Evolutionary conservation across 2,888 invertebrate species (phyloP), one percentile per base, ranked within the genome.

Genomic region (Drosophila sordidula): DNA sequence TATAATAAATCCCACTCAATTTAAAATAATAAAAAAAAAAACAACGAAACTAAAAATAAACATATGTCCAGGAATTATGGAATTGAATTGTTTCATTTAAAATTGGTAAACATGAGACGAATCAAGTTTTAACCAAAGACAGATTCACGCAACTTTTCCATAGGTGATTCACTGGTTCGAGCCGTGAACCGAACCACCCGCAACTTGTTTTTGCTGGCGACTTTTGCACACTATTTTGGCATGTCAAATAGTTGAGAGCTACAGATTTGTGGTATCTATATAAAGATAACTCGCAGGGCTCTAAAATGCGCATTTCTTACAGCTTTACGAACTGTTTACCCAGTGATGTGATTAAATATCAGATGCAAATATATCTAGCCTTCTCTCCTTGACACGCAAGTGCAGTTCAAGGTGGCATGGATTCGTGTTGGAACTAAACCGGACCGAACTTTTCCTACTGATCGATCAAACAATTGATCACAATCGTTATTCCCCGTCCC

Each of bases 361-460:
- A 45, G 11, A 14, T 8, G 34, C 14, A 16, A 3, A 36, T 18
- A 25, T 47, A 38, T 42, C 39, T 69, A 29, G 34, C 36, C 34
- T 50, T 11, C 14, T 25, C 11, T 22, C 4, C 25, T 29, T 25
- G 16, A 49, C 14, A 16, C 6, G 77, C 52, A 78, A 80, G 78
- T 78, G 73, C 81, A 78, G 55, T 41, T 61, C 66, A 78, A 81
- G 82, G 75, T 76, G 32, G 32, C 45, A 34, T 8, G 2, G 39
- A 26, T 26, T 26, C 6, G 6, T 6, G 26, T 6, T 26, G 26
- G 26, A 29, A 29, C 26, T 8, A 29, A 8, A 2, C 26, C 8
- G 26, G 8, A 29, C 8, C 26, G 26, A 29, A 29, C 22, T 22
- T 22, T 8, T 8, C 6, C 26, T 18, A 8, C 9, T 8, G 6